Evolutionary conservation across 1,140 invertebrate genomes (phyloP), one percentile per base, ranked within the genome.

Genomic region (Ladona fulva): DNA sequence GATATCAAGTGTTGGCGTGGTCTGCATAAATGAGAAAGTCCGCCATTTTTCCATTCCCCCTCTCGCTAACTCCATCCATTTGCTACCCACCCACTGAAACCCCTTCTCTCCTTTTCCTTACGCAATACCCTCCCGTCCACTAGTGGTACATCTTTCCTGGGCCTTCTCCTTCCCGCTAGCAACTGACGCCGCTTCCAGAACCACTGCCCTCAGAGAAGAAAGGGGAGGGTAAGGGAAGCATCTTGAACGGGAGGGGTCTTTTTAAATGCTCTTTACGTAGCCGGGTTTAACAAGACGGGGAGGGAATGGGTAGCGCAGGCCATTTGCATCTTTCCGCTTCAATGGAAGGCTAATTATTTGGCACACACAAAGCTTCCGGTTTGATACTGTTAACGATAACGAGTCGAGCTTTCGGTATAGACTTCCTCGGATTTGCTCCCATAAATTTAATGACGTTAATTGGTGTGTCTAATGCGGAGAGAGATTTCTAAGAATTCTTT

Each of bases 291-390:
- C 52, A 66, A 66, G 52, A 66, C 44, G 44, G 44, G 19, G 44
- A 19, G 44, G 44, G 19, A 52, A 11, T 10, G 19, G 44, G 44
- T 10, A 10, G 44, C 19, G 44, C 44, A 22, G n/a, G 52, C 52
- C 52, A 66, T 66, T 66, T 66, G 52, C 52, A 66, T 66, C 52
- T 66, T 66, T 66, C 16, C 52, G 52, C 52, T 66, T 66, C 52
- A 66, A 66, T 66, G 52, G 52, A 66, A 66, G 52, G 52, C 52
- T 66, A 66, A 66, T 66, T 66, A 66, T 66, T 66, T 66, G 52
- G 52, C 52, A 12, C 14, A 66, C 52, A 19, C n/a, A 22, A 66
- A 22, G 52, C 52, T 66, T 16, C 52, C 29, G 29, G 29, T 37
- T 37, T 37, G 29, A 37, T 37, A 37, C 29, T 5, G 29, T 37